Base-by-base conservation (phyloP, 2,797 vertebrate species). In the Gobio occitaniae region DNA sequence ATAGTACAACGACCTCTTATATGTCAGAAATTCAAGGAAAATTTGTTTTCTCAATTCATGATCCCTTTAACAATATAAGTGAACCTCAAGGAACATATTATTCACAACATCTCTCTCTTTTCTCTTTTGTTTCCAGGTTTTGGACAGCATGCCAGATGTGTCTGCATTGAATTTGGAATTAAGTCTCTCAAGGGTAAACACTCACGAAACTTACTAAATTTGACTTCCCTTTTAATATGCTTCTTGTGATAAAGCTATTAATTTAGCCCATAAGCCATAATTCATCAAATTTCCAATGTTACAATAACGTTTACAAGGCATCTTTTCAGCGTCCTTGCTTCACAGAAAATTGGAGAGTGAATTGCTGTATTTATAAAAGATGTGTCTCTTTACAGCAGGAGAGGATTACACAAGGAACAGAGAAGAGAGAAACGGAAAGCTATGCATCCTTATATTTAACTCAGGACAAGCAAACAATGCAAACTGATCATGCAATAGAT, bases 401-500 rank as follows among this genome's bases (percentile, higher is more conserved):
- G 38, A 63, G 52, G 44, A 80, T 66, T 80, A 74, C 9, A 44
- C 54, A 47, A 70, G 44, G 6, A 81, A 36, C 0, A 21, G 8
- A 44, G 13, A 59, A 71, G 44, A 65, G 32, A 81, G 72, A 19
- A 16, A 72, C 9, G 19, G 11, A 52, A 54, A 63, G 77, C 29
- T 83, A 84, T 76, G 11, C 54, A 63, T 84, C 56, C 10, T 82
- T 79, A 84, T 75, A 86, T 86, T 84, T 78, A 82, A 82, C 69
- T 79, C 61, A 71, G 69, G 21, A 61, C 13, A 44, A 54, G 74
- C 69, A 84, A 86, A 88, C 85, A 80, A 83, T 78, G 83, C 77
- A 66, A 85, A 88, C 78, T 68, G 81, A 87, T 90, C 82, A 61
- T 70, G 69, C 86, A 88, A 87, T 84, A 80, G 86, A 86, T 68